Conservation (phyloP, 1,140 invertebrate species). For the Pogonomyrmex californicus region DNA sequence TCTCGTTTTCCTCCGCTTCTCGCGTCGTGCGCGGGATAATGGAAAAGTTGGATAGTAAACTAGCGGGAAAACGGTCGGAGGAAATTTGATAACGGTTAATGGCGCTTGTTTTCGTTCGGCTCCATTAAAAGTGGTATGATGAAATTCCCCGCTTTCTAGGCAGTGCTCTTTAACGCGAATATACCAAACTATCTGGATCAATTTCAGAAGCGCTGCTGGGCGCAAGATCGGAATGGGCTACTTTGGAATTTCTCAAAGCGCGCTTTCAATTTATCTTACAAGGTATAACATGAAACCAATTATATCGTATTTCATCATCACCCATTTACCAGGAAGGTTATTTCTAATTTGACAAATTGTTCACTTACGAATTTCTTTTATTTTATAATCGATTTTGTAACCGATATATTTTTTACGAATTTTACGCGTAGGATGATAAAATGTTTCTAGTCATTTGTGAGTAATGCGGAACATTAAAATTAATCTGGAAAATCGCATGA, state of each 20-base stretch:
- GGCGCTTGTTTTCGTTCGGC: conserved; percentile 56
- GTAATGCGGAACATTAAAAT: neutral
- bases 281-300: conserved; percentile 38
- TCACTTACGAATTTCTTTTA: neutral
- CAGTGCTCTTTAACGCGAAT: conserved; percentile 20
- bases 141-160: conserved; percentile 37
- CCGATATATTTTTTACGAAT: neutral
- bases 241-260: conserved; percentile 38
- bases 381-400: neutral
- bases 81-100: conserved; percentile 69
- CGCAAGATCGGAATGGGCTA: neutral
- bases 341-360: neutral
- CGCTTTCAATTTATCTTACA: conserved; percentile 33
- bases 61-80: conserved; percentile 41
- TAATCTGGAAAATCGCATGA: neutral
- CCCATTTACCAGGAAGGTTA: neutral
- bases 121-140: conserved; percentile 44
- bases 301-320: neutral
- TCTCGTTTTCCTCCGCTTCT: conserved; percentile 8
- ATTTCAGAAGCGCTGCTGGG: conserved; percentile 25
- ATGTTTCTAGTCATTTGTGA: neutral
- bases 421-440: neutral
- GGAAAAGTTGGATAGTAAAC: conserved; percentile 67
- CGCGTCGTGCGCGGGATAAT: conserved; percentile 54
- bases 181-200: conserved; percentile 39